Evolutionary conservation across 2,797 vertebrate species (phyloP).

Genomic region (Falco naumanni): DNA sequence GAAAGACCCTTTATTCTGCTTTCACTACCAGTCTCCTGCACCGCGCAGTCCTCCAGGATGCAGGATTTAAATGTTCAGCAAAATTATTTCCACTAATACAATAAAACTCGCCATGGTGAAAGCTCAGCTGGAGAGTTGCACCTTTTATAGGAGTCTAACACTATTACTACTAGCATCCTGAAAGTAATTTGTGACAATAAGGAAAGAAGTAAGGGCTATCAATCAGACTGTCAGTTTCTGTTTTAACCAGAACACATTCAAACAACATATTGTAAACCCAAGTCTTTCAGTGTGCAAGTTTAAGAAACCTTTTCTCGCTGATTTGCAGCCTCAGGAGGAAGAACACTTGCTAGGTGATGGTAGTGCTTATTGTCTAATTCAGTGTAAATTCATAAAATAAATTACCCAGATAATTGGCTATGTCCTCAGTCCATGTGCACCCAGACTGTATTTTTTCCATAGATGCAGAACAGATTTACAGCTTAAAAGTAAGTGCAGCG

Average conservation of each 20-base stretch:
- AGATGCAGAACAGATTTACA: conserved; percentile 71
- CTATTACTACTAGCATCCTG: conserved; percentile 27
- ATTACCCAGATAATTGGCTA: conserved; percentile 60
- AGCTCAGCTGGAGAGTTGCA: conserved; percentile 21
- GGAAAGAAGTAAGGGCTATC: conserved; percentile 67
- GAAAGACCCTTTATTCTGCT: conserved; percentile 35
- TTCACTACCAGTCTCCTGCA: background rate
- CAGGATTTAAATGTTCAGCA: conserved; percentile 40
- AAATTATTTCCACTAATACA: conserved; percentile 47
- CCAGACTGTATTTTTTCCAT: conserved; percentile 32
- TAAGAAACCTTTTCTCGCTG: conserved; percentile 26
- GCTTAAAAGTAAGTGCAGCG: conserved; percentile 43
- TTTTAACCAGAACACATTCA: conserved; percentile 63
- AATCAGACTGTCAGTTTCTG: conserved; percentile 64
- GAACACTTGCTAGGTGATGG: conserved; percentile 24
- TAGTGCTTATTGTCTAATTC: conserved; percentile 65
- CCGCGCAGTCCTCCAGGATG: background rate
- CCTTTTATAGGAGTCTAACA: conserved; percentile 39
- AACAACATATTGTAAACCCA: conserved; percentile 60
- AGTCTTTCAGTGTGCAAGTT: conserved; percentile 34
- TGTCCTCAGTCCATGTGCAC: conserved; percentile 40
- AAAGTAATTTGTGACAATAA: conserved; percentile 69
- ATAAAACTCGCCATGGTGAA: conserved; percentile 45
- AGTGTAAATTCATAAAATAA: conserved; percentile 71
- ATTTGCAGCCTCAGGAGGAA: conserved; percentile 60